Evolutionary conservation across 1,140 invertebrate genomes (phyloP), one percentile per base, ranked within the genome.

Genomic region (Eubasilissa regina): DNA sequence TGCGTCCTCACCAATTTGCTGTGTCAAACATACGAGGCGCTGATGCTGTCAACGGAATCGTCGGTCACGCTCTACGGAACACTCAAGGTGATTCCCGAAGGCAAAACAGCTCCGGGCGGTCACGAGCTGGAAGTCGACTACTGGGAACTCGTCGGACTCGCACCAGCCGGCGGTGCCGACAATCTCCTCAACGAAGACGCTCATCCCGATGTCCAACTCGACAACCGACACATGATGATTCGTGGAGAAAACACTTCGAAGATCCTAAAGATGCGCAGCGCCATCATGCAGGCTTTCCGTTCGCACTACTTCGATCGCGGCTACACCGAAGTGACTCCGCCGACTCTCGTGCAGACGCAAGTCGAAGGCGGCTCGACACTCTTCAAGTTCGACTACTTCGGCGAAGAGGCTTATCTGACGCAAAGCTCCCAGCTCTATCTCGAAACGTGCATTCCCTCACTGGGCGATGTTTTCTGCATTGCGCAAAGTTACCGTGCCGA

Each of bases 321-420:
- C 55, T 99, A 99, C 86, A 93, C 91, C 83, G 98, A 99, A 90
- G 94, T 99, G 17, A 95, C 94, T n/a, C 98, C 99, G 15, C 99
- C 99, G 17, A 99, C 98, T 4, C 88, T 99, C 21, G 99, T 99
- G 7, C 95, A 96, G 88, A 96, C 95, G 3, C 95, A 99, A 90
- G 97, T 97, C 3, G 99, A 99, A 90, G 99, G 99, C 70, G 99
- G 99, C 43, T 97, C 98, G 0, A 99, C 99, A 6, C 91, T 99
- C 9, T 99, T 99, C 88, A 97, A 97, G 88, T 89, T 99, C 13
- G 91, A 98, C 86, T 99, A 97, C 85, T 99, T 99, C 87, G 97
- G 97, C n/a, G n/a, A n/a, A n/a, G n/a, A n/a, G n/a, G n/a, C n/a
- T n/a, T n/a, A n/a, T n/a, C n/a, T n/a, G n/a, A n/a, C n/a, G n/a